Conservation (phyloP, 2,888 invertebrate species). For the Gastracanthus pulcherrimus region DNA sequence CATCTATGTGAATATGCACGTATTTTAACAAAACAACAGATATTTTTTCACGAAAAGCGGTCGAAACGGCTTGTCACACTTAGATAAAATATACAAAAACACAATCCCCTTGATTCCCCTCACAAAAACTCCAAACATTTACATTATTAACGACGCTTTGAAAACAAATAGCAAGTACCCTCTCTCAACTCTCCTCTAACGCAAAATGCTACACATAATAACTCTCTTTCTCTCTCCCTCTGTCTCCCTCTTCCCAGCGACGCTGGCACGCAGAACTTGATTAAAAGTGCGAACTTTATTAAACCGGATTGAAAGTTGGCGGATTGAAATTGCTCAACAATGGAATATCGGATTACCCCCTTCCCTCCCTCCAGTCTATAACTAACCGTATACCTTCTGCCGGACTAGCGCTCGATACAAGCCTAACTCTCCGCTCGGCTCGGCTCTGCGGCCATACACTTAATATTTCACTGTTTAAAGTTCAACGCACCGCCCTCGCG, state of each 20-base stretch:
- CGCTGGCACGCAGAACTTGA: constrained; percentile 43
- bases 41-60: no score
- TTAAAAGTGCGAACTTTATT: constrained; percentile 57
- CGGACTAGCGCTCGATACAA: background rate
- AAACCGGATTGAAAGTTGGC: constrained; percentile 45
- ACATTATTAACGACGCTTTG: background rate
- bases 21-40: no score
- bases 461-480: constrained; percentile 36
- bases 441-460: no score
- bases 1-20: no score
- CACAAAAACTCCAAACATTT: background rate
- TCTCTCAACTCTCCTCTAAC: background rate
- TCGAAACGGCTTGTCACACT: no score
- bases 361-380: background rate
- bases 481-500: constrained; percentile 19
- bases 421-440: no score
- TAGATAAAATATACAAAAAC: background rate
- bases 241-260: background rate
- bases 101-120: background rate
- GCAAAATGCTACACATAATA: background rate
- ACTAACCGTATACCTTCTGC: background rate
- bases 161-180: background rate
- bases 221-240: background rate
- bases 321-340: constrained; percentile 45
- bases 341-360: constrained; percentile 51